Base-by-base conservation (phyloP, 1,140 invertebrate species). In the Hormaphis cornu region DNA sequence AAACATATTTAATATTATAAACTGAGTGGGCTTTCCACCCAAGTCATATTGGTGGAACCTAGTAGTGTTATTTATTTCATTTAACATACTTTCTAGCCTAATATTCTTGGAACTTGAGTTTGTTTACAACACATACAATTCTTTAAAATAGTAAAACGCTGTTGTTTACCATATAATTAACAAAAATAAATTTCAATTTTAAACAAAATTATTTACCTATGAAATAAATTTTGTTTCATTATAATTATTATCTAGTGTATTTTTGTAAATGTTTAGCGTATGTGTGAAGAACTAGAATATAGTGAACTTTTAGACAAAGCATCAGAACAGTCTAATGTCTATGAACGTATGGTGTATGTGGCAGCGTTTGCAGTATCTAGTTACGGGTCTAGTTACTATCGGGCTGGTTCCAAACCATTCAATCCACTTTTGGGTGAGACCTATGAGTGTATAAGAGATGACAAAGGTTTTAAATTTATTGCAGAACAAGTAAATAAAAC, bases 271-370 rank as follows among this genome's bases (percentile, higher is more conserved):
- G 20, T 40, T 40, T 78, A 86, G 83, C 78, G 89, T 56, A 81
- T 93, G 37, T 88, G 89, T 77, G 91, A 94, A 79, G 89, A 93
- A 78, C 79, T 93, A 61, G 90, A 93, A 76, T 93, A 93, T 78
- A 86, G 84, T 33, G 86, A 89, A 75, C 80, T 94, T 14, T 78
- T 94, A 30, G 87, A 91, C 75, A 83, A 85, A 74, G 90, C 90
- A 5, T 81, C 84, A 7, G 80, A 82, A 46, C 78, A 83, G 40
- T 77, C 82, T 9, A 84, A 86, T 75, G 82, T 85, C 0, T 81
- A 84, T 56, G 87, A 91, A 74, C 79, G 89, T 69, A 86, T 91
- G 84, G 84, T 87, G 1, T 83, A 87, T 71, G 81, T 92, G 3
- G 86, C 87, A 5, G 90, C 90, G 12, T 93, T 93, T 81, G 90